Evolutionary conservation across 64 coral and sea anemone genomes (phyloP).

Genomic region (Cladopsammia gracilis): DNA sequence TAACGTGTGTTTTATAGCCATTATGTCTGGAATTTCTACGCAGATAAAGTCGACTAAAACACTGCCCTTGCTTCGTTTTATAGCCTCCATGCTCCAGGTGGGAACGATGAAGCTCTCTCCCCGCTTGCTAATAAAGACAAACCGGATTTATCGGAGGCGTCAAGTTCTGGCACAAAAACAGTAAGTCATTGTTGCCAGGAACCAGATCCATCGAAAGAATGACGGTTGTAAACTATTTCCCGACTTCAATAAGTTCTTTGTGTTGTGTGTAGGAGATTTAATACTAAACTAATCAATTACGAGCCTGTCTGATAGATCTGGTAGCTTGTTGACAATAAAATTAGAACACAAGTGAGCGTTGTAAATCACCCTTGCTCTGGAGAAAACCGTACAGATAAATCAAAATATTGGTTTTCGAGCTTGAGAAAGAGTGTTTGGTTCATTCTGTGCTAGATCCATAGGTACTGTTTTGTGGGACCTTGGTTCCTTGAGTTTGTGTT

Average conservation of each 20-base stretch:
- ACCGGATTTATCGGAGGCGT: background rate
- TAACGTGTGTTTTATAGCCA: background rate
- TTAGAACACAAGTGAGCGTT: background rate
- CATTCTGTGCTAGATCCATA: background rate
- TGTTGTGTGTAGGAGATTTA: background rate
- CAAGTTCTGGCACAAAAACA: background rate
- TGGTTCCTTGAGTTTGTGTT: no score
- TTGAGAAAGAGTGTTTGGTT: background rate
- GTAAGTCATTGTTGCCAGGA: slow-evolving; percentile 15
- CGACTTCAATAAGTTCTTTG: background rate
- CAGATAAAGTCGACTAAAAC: background rate
- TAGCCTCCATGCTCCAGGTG: slow-evolving; percentile 26
- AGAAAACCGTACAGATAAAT: no score
- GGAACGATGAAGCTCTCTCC: background rate
- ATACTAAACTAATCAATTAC: background rate
- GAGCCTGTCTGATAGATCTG: background rate
- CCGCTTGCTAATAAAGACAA: background rate
- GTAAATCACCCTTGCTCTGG: no score
- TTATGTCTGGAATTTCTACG: background rate
- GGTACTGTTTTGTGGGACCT: no score
- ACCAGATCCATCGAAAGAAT: background rate
- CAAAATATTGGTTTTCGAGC: background rate
- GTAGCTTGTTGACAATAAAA: background rate
- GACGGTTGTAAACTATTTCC: background rate
- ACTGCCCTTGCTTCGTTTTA: background rate